Evolutionary conservation across 2,888 invertebrate genomes (phyloP).

Genomic region (Netelia inedita): DNA sequence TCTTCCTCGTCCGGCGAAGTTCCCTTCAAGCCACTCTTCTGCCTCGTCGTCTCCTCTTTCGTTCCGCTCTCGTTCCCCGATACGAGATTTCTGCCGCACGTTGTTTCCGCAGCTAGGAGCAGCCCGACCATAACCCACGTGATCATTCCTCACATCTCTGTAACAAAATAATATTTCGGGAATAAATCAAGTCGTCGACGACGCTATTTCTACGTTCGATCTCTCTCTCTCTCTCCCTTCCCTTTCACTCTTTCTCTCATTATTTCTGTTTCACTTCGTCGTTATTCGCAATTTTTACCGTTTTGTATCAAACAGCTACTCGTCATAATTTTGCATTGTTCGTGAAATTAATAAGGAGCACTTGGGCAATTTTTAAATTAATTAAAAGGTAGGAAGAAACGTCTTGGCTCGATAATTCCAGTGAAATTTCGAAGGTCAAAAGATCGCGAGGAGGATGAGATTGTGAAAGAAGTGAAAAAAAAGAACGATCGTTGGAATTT

Average conservation of each 20-base stretch:
- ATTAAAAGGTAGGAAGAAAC: no score
- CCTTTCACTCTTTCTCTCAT: background rate
- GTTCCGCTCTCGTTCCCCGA: constrained; percentile 82
- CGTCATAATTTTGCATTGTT: no score
- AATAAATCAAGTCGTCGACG: background rate
- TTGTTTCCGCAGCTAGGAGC: constrained; percentile 84
- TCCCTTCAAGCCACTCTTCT: constrained; percentile 79
- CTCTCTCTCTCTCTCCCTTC: background rate
- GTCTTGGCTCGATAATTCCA: no score
- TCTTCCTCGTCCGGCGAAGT: constrained; percentile 82
- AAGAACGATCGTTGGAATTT: no score
- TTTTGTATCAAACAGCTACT: no score
- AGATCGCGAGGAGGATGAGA: no score
- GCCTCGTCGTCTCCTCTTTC: constrained; percentile 79
- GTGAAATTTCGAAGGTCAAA: no score
- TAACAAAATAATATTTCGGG: constrained; percentile 69
- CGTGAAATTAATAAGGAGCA: no score
- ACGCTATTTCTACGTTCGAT: background rate
- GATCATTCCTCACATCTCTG: constrained; percentile 85
- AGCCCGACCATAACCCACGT: constrained; percentile 85
- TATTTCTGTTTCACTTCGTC: no score
- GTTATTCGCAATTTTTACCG: no score
- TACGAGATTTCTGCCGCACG: constrained; percentile 83
- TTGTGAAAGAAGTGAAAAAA: no score
- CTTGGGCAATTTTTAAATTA: no score